phyloP scores from a whole-genome alignment of 1,140 invertebrate genomes.

The Hylaeus volcanicus region DNA sequence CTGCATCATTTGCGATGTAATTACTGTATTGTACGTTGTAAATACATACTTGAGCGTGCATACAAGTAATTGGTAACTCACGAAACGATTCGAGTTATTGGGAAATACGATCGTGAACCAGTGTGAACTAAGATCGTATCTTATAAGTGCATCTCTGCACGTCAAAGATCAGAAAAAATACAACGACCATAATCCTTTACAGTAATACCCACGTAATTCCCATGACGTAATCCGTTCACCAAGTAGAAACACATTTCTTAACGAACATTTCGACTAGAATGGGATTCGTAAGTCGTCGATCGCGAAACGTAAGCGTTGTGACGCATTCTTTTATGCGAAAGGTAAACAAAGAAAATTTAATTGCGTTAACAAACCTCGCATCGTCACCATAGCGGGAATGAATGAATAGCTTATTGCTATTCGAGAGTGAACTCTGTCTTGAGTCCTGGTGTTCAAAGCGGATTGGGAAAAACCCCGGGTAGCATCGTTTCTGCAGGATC shows the following conservation, averaged over 20 bases:
- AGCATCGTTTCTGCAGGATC: neutral
- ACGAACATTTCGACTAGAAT: too few relatives aligned
- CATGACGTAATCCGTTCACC: neutral
- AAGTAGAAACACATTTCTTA: neutral
- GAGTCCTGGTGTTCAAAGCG: neutral
- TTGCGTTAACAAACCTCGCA: neutral
- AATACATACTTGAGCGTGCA: neutral
- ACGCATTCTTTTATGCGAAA: neutral
- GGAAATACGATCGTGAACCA: neutral
- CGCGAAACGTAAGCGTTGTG: neutral
- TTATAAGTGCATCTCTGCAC: neutral
- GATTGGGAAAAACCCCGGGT: slow-evolving; percentile 33
- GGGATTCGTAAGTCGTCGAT: neutral
- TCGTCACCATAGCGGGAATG: slow-evolving; percentile 1
- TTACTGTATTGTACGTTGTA: neutral
- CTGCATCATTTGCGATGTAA: neutral
- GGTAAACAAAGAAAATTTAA: neutral
- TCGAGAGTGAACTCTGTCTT: neutral
- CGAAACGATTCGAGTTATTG: neutral
- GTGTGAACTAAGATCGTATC: neutral
- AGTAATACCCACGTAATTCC: neutral
- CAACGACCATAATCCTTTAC: neutral
- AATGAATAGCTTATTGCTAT: neutral
- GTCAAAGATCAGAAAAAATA: slow-evolving; percentile 10
- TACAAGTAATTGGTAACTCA: neutral